Evolutionary conservation across 2,113 vertebrate genomes (phyloP).

Genomic region (Epinephelus fuscoguttatus): DNA sequence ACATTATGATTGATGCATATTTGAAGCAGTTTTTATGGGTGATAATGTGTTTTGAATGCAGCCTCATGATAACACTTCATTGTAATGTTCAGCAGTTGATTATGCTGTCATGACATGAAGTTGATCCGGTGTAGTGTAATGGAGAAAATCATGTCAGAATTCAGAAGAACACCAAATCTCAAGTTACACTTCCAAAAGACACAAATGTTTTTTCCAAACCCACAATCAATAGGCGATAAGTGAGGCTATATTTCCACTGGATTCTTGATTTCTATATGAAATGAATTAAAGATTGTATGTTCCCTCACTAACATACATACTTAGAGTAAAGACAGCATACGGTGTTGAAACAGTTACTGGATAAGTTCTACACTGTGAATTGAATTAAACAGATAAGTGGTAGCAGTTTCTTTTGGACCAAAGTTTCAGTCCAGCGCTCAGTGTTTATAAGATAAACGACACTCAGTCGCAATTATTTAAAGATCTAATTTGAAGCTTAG

Average conservation of each 20-base stretch:
- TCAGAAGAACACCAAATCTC: slow-evolving; percentile 19
- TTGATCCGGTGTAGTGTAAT: slow-evolving; percentile 19
- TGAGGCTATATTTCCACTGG: slow-evolving; percentile 8
- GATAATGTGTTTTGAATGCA: slow-evolving; percentile 8
- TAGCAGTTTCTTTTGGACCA: not conserved
- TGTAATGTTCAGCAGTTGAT: not conserved
- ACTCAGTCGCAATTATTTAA: not conserved
- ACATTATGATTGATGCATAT: slow-evolving; percentile 1
- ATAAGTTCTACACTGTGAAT: not conserved
- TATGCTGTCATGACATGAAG: slow-evolving; percentile 25
- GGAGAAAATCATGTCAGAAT: slow-evolving; percentile 32
- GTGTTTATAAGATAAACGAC: not conserved
- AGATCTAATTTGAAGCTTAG: not conserved
- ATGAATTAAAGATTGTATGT: not conserved
- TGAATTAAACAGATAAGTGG: not conserved
- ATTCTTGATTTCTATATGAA: slow-evolving; percentile 16
- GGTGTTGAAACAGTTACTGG: not conserved
- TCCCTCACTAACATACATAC: not conserved
- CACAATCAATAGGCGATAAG: slow-evolving; percentile 4
- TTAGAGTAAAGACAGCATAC: not conserved
- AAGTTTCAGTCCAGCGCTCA: not conserved
- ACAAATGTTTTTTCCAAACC: slow-evolving; percentile 39
- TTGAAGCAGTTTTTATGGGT: not conserved
- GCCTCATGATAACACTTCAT: not conserved
- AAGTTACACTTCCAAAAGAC: slow-evolving; percentile 36